Percentiles rank a stretch among this genome's conserved stretches.
phyloP scores from a whole-genome alignment of 2,888 invertebrate species.

The Cerceris rybyensis region DNA sequence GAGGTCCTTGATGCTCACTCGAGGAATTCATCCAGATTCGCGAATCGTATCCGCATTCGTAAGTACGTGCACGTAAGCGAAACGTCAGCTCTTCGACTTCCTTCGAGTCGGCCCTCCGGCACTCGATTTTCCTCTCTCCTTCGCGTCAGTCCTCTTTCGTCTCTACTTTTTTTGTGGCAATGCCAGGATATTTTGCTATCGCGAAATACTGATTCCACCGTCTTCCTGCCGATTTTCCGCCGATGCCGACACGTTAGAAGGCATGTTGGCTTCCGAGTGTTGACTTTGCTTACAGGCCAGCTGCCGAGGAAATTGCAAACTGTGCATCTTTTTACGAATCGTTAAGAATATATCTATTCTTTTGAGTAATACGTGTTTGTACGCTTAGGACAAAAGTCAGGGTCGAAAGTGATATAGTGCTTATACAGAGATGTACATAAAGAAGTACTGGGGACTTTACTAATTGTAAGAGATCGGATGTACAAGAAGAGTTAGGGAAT shows the following conservation, averaged over 20 bases:
- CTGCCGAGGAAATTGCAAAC: no score
- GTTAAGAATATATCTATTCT: no score
- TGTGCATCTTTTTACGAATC: no score
- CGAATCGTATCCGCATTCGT: slow-evolving; percentile 60
- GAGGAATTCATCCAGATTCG: slow-evolving; percentile 64
- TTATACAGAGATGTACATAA: no score
- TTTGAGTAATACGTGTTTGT: no score
- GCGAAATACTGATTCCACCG: not conserved
- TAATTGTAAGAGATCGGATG: no score
- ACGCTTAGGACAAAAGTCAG: no score
- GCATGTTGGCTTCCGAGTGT: no score
- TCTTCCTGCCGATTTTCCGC: not conserved
- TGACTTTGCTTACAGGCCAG: no score
- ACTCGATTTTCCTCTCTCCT: slow-evolving; percentile 18
- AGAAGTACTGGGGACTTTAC: no score
- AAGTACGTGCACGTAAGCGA: slow-evolving; percentile 75
- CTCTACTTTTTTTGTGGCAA: not conserved
- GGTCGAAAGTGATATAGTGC: no score
- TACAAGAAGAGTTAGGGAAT: no score
- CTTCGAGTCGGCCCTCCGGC: slow-evolving; percentile 56
- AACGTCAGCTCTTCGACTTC: slow-evolving; percentile 77
- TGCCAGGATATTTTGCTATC: not conserved
- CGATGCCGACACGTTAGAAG: not conserved
- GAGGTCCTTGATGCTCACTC: slow-evolving; percentile 57
- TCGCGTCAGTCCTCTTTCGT: slow-evolving; percentile 1